A percentile compares a stretch with the other conserved stretches of the same genome.
Evolutionary conservation across 2,888 invertebrate genomes (phyloP).

Genomic region (Meiosimyza decipiens): DNA sequence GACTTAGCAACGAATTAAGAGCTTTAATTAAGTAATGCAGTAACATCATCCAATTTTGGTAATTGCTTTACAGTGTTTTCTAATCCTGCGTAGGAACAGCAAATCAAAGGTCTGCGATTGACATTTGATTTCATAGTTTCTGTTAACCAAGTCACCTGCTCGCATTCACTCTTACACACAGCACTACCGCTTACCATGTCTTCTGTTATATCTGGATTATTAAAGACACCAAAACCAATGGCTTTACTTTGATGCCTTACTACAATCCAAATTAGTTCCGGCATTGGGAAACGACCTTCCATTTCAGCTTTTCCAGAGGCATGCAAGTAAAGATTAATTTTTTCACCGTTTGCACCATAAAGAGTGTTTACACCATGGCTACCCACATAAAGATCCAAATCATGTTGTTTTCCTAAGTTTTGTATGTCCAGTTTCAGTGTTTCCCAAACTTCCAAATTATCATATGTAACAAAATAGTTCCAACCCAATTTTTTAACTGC

Average conservation of each 20-base stretch:
- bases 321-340: slow-evolving; percentile 49
- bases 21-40: slow-evolving; percentile 1
- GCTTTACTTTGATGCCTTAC: slow-evolving; percentile 48
- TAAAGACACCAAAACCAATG: slow-evolving; percentile 51
- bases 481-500: slow-evolving; percentile 53
- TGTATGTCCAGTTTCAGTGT: slow-evolving; percentile 50
- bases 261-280: slow-evolving; percentile 53
- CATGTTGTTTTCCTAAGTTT: slow-evolving; percentile 37
- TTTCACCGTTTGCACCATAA: slow-evolving; percentile 42
- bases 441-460: slow-evolving; percentile 47
- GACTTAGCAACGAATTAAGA: no score
- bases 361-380: slow-evolving; percentile 50
- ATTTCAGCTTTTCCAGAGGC: slow-evolving; percentile 41
- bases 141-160: slow-evolving; percentile 51
- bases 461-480: slow-evolving; percentile 54
- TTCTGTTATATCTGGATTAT: slow-evolving; percentile 44
- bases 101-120: slow-evolving; percentile 28
- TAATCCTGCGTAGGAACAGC: slow-evolving; percentile 36
- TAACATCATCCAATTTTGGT: slow-evolving; percentile 26
- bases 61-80: slow-evolving; percentile 30
- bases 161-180: slow-evolving; percentile 52
- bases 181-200: slow-evolving; percentile 41
- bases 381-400: slow-evolving; percentile 53
- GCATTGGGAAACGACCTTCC: slow-evolving; percentile 51
- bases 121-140: slow-evolving; percentile 20